Conservation (phyloP, 2,797 vertebrate genomes). For the Erpetoichthys calabaricus region DNA sequence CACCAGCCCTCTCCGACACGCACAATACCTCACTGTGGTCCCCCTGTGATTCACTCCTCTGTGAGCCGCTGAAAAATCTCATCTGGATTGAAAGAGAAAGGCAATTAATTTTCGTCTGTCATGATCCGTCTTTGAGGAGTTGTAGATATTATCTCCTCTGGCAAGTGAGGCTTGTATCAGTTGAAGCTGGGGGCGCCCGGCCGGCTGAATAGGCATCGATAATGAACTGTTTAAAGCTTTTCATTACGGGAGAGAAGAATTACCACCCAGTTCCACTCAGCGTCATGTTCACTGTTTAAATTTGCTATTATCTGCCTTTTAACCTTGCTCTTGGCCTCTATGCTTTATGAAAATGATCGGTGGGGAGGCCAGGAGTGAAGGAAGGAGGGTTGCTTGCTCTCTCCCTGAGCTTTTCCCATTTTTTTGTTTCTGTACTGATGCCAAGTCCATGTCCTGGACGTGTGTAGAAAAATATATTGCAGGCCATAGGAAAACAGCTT, state of each 20-base stretch:
- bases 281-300: background rate
- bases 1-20: background rate
- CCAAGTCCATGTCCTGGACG: no score
- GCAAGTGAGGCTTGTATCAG: background rate
- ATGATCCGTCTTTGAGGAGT: background rate
- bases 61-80: background rate
- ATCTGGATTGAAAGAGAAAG: slow-evolving; percentile 4
- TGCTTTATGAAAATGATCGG: background rate
- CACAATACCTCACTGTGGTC: no score
- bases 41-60: background rate
- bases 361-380: background rate
- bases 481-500: no score
- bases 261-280: background rate
- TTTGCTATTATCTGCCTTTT: slow-evolving; percentile 2
- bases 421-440: no score
- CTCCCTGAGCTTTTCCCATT: no score
- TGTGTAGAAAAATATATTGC: no score
- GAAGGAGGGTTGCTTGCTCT: no score
- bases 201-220: slow-evolving; percentile 1
- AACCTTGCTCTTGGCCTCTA: slow-evolving; percentile 1
- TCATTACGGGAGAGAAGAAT: background rate
- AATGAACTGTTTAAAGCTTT: slow-evolving; percentile 4
- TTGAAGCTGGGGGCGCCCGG: background rate
- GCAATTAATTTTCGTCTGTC: slow-evolving; percentile 6
- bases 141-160: slow-evolving; percentile 5